These are phyloP conservation scores for Uloborus plumipes DNA, from an alignment of 2,888 invertebrate genomes.

Conservation along the genomic window DNA sequence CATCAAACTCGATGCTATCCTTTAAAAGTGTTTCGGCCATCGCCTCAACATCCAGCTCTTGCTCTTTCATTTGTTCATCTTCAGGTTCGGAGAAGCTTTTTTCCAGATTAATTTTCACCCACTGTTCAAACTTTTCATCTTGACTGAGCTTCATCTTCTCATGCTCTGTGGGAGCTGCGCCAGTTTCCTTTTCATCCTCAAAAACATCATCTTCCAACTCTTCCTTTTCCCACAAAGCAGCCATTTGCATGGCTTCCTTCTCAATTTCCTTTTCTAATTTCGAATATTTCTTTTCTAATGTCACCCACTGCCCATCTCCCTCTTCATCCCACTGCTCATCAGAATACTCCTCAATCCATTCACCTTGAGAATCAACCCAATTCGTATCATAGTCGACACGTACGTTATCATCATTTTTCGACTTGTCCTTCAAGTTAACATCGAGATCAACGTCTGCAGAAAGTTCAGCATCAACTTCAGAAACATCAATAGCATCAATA, in stretches of 20 bases:
- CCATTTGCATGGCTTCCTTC: slow-evolving; percentile 53
- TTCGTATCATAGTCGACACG: slow-evolving; percentile 53
- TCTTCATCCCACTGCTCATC: slow-evolving; percentile 61
- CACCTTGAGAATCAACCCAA: slow-evolving; percentile 59
- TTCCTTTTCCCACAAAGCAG: slow-evolving; percentile 59
- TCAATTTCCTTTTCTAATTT: slow-evolving; percentile 54
- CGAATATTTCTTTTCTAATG: slow-evolving; percentile 44
- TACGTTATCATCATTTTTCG: slow-evolving; percentile 34
- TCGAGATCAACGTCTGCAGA: slow-evolving; percentile 2
- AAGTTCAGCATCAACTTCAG: slow-evolving; percentile 10
- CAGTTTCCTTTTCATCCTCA: slow-evolving; percentile 40
- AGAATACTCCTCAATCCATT: slow-evolving; percentile 61
- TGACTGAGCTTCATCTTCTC: slow-evolving; percentile 14
- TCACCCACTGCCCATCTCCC: slow-evolving; percentile 42
- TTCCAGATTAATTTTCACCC: slow-evolving; percentile 53
- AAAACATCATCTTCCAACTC: slow-evolving; percentile 57
- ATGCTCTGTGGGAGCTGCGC: not conserved
- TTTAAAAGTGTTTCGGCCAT: slow-evolving; percentile 3
- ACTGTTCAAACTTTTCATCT: slow-evolving; percentile 50
- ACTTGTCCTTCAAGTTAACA: not conserved
- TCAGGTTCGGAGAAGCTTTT: slow-evolving; percentile 40
- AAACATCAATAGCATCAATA: not conserved
- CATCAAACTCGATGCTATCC: slow-evolving; percentile 40
- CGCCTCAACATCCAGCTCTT: not conserved
- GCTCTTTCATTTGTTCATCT: slow-evolving; percentile 6